phyloP scores from a whole-genome alignment of 2,113 vertebrate genomes.

The Mus pahari region DNA sequence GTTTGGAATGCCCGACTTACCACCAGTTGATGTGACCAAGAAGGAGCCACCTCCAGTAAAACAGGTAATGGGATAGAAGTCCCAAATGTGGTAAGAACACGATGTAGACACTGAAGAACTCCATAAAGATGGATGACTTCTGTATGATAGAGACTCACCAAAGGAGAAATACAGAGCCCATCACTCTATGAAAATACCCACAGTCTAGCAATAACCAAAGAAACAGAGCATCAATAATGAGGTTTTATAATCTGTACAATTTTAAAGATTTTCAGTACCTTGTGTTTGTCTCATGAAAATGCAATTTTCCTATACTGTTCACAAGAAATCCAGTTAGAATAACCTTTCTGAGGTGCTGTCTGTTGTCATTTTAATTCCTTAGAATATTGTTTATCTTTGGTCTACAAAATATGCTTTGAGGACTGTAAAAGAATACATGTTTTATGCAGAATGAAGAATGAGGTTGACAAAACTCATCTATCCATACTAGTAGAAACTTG shows the following conservation, averaged over 20 bases:
- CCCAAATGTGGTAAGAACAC: background rate
- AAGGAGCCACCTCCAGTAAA: slow-evolving; percentile 78
- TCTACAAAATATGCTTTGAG: slow-evolving; percentile 32
- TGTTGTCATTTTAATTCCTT: slow-evolving; percentile 38
- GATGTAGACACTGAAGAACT: background rate
- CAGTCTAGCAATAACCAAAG: background rate
- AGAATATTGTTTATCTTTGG: slow-evolving; percentile 21
- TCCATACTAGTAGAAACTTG: background rate
- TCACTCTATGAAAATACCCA: background rate
- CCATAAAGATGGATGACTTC: background rate
- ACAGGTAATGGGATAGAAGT: slow-evolving; percentile 80
- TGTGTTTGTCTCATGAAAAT: background rate
- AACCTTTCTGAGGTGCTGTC: background rate
- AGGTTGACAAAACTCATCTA: background rate
- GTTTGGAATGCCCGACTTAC: slow-evolving; percentile 89
- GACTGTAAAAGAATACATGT: background rate
- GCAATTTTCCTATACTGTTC: background rate
- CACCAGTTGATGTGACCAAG: slow-evolving; percentile 84
- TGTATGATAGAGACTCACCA: slow-evolving; percentile 12
- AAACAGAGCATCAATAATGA: slow-evolving; percentile 26
- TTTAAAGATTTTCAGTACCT: background rate
- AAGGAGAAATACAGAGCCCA: slow-evolving; percentile 21
- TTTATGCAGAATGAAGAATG: background rate
- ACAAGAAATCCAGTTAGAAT: background rate
- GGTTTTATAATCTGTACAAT: background rate